phyloP scores from a whole-genome alignment of 1,140 invertebrate genomes.

The Aleiodes sp. region DNA sequence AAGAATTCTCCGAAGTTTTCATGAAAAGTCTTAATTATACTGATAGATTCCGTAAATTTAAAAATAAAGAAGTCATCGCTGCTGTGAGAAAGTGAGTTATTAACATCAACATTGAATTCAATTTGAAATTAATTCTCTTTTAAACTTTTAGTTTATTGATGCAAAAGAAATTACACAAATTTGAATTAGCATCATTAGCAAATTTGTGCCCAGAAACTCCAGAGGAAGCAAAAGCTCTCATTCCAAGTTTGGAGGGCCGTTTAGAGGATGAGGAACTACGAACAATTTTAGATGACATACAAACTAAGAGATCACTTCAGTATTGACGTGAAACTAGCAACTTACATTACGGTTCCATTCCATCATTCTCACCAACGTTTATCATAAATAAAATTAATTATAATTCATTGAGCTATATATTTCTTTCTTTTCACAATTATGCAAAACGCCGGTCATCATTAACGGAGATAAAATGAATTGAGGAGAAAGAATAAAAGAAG shows the following conservation, averaged over 20 bases:
- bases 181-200: conserved; percentile 96
- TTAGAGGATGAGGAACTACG: conserved; percentile 96
- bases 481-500: not conserved
- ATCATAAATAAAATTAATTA: conserved; percentile 6
- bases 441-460: conserved; percentile 1
- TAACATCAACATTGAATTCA: conserved; percentile 8
- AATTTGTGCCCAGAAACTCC: conserved; percentile 98
- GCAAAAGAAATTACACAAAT: conserved; percentile 97
- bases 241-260: conserved; percentile 94
- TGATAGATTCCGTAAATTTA: conserved; percentile 95
- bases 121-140: conserved; percentile 22
- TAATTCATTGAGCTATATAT: not conserved
- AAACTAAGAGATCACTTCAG: conserved; percentile 96
- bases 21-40: conserved; percentile 98
- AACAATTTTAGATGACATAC: conserved; percentile 95
- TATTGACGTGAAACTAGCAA: conserved; percentile 72
- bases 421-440: no score
- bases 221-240: conserved; percentile 96
- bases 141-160: conserved; percentile 81
- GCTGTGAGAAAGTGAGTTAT: conserved; percentile 85
- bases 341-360: not conserved
- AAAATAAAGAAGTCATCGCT: conserved; percentile 97
- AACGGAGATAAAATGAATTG: conserved; percentile 3
- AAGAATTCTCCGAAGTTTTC: conserved; percentile 98
- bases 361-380: not conserved